phyloP scores from a whole-genome alignment of 1,140 invertebrate genomes.

The Drosophila prosaltans region DNA sequence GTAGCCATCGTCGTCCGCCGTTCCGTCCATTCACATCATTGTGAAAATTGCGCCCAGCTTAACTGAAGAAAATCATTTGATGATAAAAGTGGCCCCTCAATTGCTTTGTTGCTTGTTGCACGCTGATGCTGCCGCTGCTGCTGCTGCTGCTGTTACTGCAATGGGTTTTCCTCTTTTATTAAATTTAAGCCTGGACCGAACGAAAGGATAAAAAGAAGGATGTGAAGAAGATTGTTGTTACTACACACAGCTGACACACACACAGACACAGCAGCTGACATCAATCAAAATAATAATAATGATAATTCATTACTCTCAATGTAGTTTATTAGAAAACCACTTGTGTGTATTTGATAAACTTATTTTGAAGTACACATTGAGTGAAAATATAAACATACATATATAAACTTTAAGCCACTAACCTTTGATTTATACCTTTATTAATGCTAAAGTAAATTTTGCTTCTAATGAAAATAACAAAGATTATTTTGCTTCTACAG shows the following conservation, averaged over 20 bases:
- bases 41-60: slow-evolving; percentile 63
- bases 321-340: slow-evolving; percentile 2
- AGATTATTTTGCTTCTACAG: no score
- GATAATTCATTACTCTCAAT: slow-evolving; percentile 45
- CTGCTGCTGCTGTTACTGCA: neutral
- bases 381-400: no score
- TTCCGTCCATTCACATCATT: slow-evolving; percentile 19
- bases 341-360: slow-evolving; percentile 30
- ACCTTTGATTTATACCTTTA: neutral
- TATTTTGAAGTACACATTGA: neutral
- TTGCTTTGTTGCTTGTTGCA: slow-evolving; percentile 69
- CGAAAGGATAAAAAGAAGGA: slow-evolving; percentile 18
- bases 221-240: slow-evolving; percentile 3
- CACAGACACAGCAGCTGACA: slow-evolving; percentile 9
- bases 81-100: slow-evolving; percentile 74
- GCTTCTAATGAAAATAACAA: no score
- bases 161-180: slow-evolving; percentile 46
- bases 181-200: slow-evolving; percentile 46
- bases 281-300: slow-evolving; percentile 40
- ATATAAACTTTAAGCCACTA: neutral
- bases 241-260: slow-evolving; percentile 15
- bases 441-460: no score
- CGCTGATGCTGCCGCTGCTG: slow-evolving; percentile 8
- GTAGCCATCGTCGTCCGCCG: neutral
- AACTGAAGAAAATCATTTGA: slow-evolving; percentile 71